Base-by-base conservation (phyloP, 1,140 invertebrate species). In the Sitobion miscanthi region DNA sequence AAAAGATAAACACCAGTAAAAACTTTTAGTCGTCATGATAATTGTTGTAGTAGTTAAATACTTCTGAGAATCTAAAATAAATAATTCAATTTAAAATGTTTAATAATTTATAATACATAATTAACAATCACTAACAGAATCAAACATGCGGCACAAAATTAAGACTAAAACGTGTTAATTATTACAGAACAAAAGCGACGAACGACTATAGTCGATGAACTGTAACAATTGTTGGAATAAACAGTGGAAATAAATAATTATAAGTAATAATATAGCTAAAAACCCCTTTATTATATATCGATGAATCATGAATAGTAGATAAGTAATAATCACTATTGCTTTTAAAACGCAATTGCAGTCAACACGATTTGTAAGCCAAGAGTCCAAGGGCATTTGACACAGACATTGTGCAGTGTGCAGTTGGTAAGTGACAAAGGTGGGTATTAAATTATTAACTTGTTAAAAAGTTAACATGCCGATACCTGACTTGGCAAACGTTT, bases 291-390 rank as follows among this genome's bases (percentile, higher is more conserved):
- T 57, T 49, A 49, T 49, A 49, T 49, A 49, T 14, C 77, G 90
- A 52, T 91, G 69, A 77, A 91, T 91, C 69, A 52, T 91, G 69
- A 77, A 91, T 91, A 52, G 38, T 82, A 91, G 90, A 62, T 90
- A 91, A 47, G 62, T 9, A 83, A 17, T 11, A 49, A 2, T 91
- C 54, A 38, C 35, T 90, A 30, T 69, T 20, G n/a, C 9, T 35
- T n/a, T 77, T 82, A 91, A 42, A 91, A 69, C 21, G 69, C 90
- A 62, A 42, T 47, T 77, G 38, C 45, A 77, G 90, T 77, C 57
- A 17, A 69, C 49, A 38, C 4, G 11, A 85, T 21, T 83, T 38
- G 9, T 54, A 9, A 38, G 47, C 47, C 47, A 14, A 49, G 7
- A 49, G 47, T 49, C 47, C 47, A 49, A 49, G 9, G 47, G 47